Evolutionary conservation across 2,113 vertebrate species (phyloP).

Genomic region (Phalacrocorax pelagicus): DNA sequence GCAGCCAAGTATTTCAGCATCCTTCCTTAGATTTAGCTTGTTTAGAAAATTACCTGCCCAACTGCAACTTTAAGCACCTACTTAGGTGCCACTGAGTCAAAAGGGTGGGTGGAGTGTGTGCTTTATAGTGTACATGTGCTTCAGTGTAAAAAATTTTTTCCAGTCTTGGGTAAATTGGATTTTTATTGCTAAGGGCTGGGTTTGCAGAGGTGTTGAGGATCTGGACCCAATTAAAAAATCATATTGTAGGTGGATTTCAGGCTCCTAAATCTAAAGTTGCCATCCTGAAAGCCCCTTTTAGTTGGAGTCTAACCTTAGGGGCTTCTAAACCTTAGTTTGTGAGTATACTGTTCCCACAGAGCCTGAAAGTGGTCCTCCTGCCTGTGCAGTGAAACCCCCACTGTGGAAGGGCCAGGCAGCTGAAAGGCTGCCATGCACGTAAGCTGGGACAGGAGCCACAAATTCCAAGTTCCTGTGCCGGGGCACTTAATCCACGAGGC

Average conservation of each 20-base stretch:
- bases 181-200: background rate
- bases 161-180: background rate
- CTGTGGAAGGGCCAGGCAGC: background rate
- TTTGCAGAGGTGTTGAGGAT: background rate
- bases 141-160: background rate
- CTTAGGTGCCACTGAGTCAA: background rate
- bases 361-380: background rate
- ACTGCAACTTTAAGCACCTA: background rate
- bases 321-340: background rate
- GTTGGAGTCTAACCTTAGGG: background rate
- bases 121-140: rapidly evolving
- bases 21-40: rapidly evolving
- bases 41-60: background rate
- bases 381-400: background rate
- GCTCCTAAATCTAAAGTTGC: background rate
- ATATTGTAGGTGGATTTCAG: background rate
- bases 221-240: background rate
- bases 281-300: background rate
- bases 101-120: background rate
- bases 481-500: background rate
- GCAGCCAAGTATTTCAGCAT: background rate
- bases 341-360: background rate
- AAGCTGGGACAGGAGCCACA: background rate
- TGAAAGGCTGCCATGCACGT: background rate
- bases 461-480: background rate